Evolutionary conservation across 2,113 vertebrate genomes (phyloP), one percentile per base, ranked within the genome.

Genomic region (Crypturellus undulatus): DNA sequence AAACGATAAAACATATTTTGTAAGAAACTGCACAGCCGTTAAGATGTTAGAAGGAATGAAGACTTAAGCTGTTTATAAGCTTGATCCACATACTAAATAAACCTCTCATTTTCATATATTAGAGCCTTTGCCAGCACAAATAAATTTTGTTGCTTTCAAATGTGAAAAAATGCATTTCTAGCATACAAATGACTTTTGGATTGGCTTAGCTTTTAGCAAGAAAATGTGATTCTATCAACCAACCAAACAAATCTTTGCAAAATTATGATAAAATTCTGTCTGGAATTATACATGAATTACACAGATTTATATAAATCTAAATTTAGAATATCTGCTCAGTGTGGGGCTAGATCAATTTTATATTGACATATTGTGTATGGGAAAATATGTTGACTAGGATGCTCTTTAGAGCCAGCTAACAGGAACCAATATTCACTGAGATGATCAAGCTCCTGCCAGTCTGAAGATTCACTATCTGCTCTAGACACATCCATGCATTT

Each of bases 1-100:
- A 99, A 98, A 99, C 99, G 98, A 99, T 99, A 99, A 99, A 99
- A 99, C 98, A 99, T 99, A 99, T 98, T 97, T 99, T 98, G 99
- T 99, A 99, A 99, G 99, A 99, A 99, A 98, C 98, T 98, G 98
- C 96, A 98, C 97, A 98, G 98, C 98, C 97, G 96, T 98, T 98
- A 98, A 98, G 98, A 97, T 98, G 97, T 98, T 98, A 98, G 97
- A 98, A 98, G 98, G 97, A 98, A 98, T 96, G 98, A 97, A 97
- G 97, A 98, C 97, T 97, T 98, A 98, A 97, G 98, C 97, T 97
- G 96, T 97, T 98, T 96, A 97, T 93, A 97, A 98, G 97, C 97
- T 98, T 97, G 97, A 97, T 96, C 97, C 95, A 94, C 97, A 98
- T 79, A 98, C 98, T 97, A 98, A 98, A 99, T 98, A 99, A 99